A percentile compares a stretch with the other conserved stretches of the same genome.
Conservation (phyloP, 2,797 vertebrate species). For the Rhadinocentrus ornatus region DNA sequence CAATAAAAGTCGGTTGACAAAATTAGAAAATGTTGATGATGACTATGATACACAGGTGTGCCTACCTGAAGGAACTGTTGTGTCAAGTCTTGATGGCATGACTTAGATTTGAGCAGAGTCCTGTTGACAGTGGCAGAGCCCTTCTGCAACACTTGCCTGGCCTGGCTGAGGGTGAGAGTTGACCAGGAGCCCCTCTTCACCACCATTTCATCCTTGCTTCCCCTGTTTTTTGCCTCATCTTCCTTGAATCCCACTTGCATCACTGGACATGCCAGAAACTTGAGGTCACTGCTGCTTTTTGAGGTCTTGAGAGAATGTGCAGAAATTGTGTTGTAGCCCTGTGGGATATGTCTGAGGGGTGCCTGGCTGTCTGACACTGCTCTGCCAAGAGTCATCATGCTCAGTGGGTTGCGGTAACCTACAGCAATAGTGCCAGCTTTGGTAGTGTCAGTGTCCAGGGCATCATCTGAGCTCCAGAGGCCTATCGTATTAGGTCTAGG, state of each 20-base stretch:
- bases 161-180: conserved; percentile 94
- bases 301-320: conserved; percentile 95
- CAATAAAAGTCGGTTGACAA: conserved; percentile 26
- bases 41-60: conserved; percentile 63
- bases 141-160: conserved; percentile 96
- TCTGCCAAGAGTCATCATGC: conserved; percentile 94
- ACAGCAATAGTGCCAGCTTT: conserved; percentile 81
- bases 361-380: conserved; percentile 92
- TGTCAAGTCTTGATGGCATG: conserved; percentile 94
- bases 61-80: conserved; percentile 98
- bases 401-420: conserved; percentile 91
- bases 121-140: conserved; percentile 95
- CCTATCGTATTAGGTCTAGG: conserved; percentile 90
- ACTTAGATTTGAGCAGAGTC: conserved; percentile 96
- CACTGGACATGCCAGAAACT: conserved; percentile 80
- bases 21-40: conserved; percentile 53
- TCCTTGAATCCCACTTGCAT: conserved; percentile 79
- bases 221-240: conserved; percentile 80
- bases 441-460: conserved; percentile 88
- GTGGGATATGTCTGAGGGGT: conserved; percentile 89
- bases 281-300: conserved; percentile 97
- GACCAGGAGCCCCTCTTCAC: conserved; percentile 98
- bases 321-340: conserved; percentile 96
- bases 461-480: conserved; percentile 96
- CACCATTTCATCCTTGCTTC: conserved; percentile 85